Conservation (phyloP, 2,888 invertebrate genomes). For the Lymantria dispar region DNA sequence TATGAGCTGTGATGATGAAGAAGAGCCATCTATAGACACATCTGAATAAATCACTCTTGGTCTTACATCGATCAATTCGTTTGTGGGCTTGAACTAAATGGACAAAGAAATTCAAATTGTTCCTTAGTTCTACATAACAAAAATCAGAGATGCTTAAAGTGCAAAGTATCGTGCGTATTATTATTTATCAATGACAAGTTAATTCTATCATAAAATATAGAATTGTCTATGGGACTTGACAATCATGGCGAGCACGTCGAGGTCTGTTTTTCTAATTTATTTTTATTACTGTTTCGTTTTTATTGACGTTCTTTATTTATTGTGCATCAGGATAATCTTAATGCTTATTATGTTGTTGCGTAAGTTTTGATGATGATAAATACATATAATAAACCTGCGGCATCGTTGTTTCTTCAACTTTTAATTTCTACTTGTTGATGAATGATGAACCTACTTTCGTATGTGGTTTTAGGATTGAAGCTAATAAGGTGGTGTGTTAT, state of each 20-base stretch:
- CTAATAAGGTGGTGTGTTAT: conserved; percentile 93
- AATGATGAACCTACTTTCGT: conserved; percentile 56
- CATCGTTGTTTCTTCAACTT: conserved; percentile 39
- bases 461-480: conserved; percentile 83
- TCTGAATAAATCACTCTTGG: too few species aligned
- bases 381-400: conserved; percentile 28
- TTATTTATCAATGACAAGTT: too few species aligned
- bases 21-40: too few species aligned
- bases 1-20: too few species aligned
- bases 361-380: conserved; percentile 46
- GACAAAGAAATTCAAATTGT: too few species aligned
- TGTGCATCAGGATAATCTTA: conserved; percentile 43
- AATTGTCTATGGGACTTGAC: conserved; percentile 20
- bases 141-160: too few species aligned
- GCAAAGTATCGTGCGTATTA: too few species aligned
- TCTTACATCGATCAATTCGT: too few species aligned
- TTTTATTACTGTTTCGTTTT: conserved; percentile 51
- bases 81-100: too few species aligned
- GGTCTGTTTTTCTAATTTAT: conserved; percentile 79
- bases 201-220: too few species aligned
- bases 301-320: conserved; percentile 41
- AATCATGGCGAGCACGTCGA: conserved; percentile 87
- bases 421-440: conserved; percentile 63
- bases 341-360: conserved; percentile 44
- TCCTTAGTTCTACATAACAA: too few species aligned